phyloP scores from a whole-genome alignment of 2,113 vertebrate species.

The Dryoscopus gambensis region DNA sequence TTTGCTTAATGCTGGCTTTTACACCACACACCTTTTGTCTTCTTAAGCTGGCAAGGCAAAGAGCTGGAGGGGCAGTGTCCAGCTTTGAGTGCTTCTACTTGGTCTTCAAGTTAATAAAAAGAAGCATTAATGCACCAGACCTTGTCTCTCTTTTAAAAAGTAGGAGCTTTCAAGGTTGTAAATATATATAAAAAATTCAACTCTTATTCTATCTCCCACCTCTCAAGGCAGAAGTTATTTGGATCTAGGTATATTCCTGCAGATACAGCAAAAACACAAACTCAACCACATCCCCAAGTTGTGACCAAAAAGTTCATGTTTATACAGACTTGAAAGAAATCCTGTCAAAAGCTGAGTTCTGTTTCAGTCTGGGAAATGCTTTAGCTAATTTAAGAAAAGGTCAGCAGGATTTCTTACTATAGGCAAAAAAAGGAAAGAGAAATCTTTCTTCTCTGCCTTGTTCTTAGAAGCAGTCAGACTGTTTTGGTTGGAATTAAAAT shows the following conservation, averaged over 20 bases:
- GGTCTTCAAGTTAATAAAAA: background rate
- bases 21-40: background rate
- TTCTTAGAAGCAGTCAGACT: background rate
- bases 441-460: background rate
- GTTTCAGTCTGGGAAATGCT: background rate
- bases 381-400: constrained; percentile 52
- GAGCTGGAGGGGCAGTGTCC: background rate
- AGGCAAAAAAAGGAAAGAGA: background rate
- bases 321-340: background rate
- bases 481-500: constrained; percentile 8
- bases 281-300: rapidly evolving
- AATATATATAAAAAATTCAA: background rate
- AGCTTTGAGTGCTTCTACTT: background rate
- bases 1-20: background rate
- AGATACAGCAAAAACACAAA: background rate
- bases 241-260: background rate
- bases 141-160: background rate
- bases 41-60: background rate
- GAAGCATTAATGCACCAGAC: background rate
- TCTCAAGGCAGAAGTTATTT: background rate
- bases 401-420: constrained; percentile 13
- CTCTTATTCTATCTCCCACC: background rate
- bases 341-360: background rate
- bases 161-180: background rate
- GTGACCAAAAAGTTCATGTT: background rate